phyloP scores from a whole-genome alignment of 37 sponge, comb jelly and placozoan species.

The Oscarella lobularis region DNA sequence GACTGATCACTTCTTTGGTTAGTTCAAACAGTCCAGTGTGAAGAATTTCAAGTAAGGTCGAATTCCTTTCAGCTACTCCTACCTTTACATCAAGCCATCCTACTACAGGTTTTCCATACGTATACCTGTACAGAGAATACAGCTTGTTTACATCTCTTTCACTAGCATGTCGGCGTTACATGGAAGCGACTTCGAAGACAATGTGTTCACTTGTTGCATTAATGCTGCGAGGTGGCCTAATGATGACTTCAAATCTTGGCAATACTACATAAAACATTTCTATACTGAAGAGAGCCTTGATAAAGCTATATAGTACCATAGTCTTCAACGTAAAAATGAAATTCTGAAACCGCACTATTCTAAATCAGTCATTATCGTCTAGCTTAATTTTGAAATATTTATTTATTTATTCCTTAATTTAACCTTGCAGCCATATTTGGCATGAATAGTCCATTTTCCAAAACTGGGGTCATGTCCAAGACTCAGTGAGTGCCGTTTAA shows the following conservation, averaged over 20 bases:
- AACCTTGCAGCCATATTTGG: neutral
- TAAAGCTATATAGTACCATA: neutral
- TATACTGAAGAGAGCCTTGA: neutral
- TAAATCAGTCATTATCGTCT: too few relatives aligned
- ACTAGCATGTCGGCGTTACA: too few relatives aligned
- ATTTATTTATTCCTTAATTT: too few relatives aligned
- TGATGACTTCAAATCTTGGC: neutral
- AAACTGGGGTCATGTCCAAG: neutral
- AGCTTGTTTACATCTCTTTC: too few relatives aligned
- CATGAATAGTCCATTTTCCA: neutral
- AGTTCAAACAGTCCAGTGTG: neutral
- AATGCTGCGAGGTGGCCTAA: neutral
- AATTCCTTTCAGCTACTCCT: neutral
- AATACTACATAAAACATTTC: neutral
- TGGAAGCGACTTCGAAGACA: neutral
- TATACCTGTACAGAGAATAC: neutral
- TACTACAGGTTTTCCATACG: neutral
- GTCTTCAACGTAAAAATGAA: neutral
- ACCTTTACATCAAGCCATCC: neutral
- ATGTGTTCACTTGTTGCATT: neutral
- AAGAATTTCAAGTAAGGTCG: neutral
- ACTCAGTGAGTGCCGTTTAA: neutral
- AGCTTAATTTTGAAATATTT: too few relatives aligned
- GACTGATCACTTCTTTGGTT: neutral
- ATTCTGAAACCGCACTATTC: neutral